Conservation (phyloP, 1,140 invertebrate species). For the Dendrolimus punctatus region DNA sequence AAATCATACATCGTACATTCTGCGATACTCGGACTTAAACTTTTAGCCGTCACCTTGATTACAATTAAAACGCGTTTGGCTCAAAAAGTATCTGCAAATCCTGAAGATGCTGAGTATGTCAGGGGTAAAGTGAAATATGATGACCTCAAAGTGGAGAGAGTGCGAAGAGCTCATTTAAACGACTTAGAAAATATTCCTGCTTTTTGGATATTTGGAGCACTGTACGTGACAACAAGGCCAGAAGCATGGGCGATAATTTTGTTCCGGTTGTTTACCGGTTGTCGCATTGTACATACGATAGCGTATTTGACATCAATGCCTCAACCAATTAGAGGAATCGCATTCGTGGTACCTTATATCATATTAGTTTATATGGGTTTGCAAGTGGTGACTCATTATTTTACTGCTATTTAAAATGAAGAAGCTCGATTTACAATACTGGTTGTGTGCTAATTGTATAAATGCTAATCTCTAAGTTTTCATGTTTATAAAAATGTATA, state of each 20-base stretch:
- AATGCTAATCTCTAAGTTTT: no score
- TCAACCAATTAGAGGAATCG: constrained; percentile 74
- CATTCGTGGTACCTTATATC: constrained; percentile 36
- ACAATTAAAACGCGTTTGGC: constrained; percentile 60
- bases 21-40: constrained; percentile 71
- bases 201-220: constrained; percentile 74
- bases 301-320: constrained; percentile 74
- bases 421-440: no score
- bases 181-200: constrained; percentile 80
- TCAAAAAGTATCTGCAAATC: constrained; percentile 45
- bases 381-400: constrained; percentile 21
- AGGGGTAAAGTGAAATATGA: constrained; percentile 52
- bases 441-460: no score
- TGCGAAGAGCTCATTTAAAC: constrained; percentile 76
- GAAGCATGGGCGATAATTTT: constrained; percentile 63
- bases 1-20: constrained; percentile 69
- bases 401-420: constrained; percentile 20
- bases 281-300: constrained; percentile 75
- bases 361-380: constrained; percentile 33
- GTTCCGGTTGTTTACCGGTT: constrained; percentile 72
- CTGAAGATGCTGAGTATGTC: constrained; percentile 38
- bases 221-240: constrained; percentile 76
- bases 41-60: constrained; percentile 64
- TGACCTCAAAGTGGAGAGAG: constrained; percentile 66
- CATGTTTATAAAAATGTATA: no score